Evolutionary conservation across 2,113 vertebrate genomes (phyloP).

Genomic region (Eurypyga helias): DNA sequence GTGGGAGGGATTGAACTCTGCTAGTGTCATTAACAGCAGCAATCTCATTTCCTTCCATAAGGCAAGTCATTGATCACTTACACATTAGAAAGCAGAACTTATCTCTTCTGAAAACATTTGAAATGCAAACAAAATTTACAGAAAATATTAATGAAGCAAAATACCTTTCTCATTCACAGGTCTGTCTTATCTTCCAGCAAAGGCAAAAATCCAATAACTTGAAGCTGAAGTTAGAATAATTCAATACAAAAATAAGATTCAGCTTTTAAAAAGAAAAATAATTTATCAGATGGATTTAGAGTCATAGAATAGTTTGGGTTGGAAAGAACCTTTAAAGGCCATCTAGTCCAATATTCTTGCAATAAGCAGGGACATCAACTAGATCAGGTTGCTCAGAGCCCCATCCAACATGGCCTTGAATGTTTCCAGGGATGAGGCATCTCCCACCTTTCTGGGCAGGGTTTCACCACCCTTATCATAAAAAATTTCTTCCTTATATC

Average conservation of each 20-base stretch:
- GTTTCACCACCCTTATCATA: too few relatives aligned
- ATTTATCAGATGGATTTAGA: not conserved
- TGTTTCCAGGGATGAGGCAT: too few relatives aligned
- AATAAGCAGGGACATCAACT: too few relatives aligned
- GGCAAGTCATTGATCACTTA: not conserved
- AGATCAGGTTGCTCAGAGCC: too few relatives aligned
- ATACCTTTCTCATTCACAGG: not conserved
- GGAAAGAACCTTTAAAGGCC: too few relatives aligned
- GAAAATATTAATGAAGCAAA: not conserved
- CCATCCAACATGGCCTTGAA: too few relatives aligned
- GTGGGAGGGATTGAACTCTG: not conserved
- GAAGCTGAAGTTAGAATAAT: not conserved
- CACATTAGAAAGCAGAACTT: not conserved
- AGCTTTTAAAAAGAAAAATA: not conserved
- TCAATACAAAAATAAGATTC: not conserved
- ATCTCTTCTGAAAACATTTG: not conserved
- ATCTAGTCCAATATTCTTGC: too few relatives aligned
- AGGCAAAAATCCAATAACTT: not conserved
- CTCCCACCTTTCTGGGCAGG: too few relatives aligned
- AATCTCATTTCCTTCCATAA: not conserved
- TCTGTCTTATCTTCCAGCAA: not conserved
- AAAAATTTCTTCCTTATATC: too few relatives aligned
- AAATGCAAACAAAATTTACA: not conserved
- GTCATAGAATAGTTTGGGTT: too few relatives aligned
- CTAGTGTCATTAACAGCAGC: not conserved